These are phyloP conservation scores for Carlito syrichta DNA, from an alignment of 2,113 vertebrate species.

Conservation along the genomic window DNA sequence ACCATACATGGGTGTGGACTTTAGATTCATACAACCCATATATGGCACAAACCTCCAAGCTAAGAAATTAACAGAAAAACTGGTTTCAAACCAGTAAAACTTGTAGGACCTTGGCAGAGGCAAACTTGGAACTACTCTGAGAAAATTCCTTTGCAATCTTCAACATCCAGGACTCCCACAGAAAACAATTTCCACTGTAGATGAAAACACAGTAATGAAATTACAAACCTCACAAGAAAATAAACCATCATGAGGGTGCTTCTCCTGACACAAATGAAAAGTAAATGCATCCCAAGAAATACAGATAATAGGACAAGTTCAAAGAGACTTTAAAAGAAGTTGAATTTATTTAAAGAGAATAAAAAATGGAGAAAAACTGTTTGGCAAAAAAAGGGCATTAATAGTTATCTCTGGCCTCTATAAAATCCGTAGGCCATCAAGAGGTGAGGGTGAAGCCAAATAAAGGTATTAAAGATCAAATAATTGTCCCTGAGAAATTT, in stretches of 20 bases:
- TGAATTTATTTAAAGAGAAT: neutral
- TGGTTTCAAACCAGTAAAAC: neutral
- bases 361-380: neutral
- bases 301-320: neutral
- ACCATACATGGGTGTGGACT: neutral
- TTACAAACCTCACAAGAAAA: slow-evolving; percentile 6
- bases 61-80: slow-evolving; percentile 32
- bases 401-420: neutral
- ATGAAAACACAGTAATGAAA: neutral
- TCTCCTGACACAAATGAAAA: neutral
- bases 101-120: neutral
- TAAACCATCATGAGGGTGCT: neutral
- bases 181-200: neutral
- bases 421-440: neutral
- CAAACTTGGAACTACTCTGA: neutral
- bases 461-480: neutral
- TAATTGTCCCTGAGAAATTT: slow-evolving; percentile 9
- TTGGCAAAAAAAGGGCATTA: neutral
- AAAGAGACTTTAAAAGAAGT: neutral
- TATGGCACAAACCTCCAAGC: neutral
- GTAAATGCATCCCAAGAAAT: neutral
- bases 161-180: neutral
- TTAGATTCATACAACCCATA: neutral
- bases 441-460: neutral
- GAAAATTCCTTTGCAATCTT: neutral